These are phyloP conservation scores for Anguilla obscura DNA, from an alignment of 2,797 vertebrate species.

Conservation along the genomic window DNA sequence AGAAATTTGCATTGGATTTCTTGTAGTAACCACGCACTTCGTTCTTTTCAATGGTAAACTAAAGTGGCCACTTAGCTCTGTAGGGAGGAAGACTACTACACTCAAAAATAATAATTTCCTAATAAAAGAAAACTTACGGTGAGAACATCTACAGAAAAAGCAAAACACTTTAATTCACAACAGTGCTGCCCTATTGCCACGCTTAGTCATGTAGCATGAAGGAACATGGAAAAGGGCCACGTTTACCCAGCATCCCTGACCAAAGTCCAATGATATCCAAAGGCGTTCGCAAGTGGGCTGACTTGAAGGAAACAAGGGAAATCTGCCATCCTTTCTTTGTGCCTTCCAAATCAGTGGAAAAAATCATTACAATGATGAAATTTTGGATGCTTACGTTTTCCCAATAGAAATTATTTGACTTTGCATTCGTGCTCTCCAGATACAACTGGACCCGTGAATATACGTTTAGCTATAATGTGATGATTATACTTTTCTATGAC, in stretches of 20 bases:
- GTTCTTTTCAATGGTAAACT: not conserved
- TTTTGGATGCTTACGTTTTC: not conserved
- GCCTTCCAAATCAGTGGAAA: not conserved
- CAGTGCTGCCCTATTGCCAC: not conserved
- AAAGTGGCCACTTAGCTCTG: not conserved
- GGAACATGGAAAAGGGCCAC: not conserved
- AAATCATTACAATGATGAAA: not conserved
- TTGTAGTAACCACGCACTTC: not conserved
- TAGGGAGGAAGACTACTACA: not conserved
- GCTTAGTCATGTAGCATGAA: not conserved
- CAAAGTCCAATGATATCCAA: not conserved
- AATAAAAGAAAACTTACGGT: not conserved
- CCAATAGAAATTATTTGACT: not conserved
- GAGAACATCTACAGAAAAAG: not conserved
- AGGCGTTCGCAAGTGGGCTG: not conserved
- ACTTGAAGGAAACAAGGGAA: not conserved
- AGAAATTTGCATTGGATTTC: not conserved
- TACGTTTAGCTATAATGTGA: not conserved
- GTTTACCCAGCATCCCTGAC: not conserved
- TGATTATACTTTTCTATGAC: not conserved
- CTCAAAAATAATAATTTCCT: not conserved
- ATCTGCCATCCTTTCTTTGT: slow-evolving; percentile 8
- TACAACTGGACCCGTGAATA: not conserved
- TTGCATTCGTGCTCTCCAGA: not conserved
- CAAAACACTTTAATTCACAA: not conserved